Evolutionary conservation across 2,797 vertebrate genomes (phyloP).

Genomic region (Clarias pachynema): DNA sequence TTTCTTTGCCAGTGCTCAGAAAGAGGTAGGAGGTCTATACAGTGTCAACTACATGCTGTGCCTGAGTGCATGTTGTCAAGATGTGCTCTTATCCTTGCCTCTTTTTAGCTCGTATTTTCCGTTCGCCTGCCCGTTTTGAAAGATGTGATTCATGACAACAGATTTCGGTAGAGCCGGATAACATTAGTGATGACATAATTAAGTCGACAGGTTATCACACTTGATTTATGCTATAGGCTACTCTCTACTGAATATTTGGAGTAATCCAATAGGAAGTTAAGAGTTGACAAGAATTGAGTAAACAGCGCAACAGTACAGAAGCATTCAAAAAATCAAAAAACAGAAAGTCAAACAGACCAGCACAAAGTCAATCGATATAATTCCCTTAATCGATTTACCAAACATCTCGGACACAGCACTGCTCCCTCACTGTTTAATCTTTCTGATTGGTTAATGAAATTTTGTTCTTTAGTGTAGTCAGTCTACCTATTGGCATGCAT

Average conservation of each 20-base stretch:
- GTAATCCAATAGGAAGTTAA: not conserved
- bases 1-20: not conserved
- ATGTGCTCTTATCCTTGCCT: not conserved
- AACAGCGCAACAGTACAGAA: not conserved
- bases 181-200: conserved; percentile 4
- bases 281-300: not conserved
- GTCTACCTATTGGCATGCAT: not conserved
- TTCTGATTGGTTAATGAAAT: not conserved
- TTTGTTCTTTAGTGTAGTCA: not conserved
- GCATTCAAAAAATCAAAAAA: not conserved
- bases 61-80: conserved; percentile 15
- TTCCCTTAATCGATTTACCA: not conserved
- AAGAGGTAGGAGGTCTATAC: not conserved
- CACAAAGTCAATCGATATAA: not conserved
- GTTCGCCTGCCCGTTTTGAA: not conserved
- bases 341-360: not conserved
- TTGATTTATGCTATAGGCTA: not conserved
- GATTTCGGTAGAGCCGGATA: not conserved
- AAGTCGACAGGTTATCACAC: not conserved
- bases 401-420: not conserved
- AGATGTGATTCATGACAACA: not conserved
- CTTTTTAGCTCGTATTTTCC: not conserved
- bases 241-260: not conserved
- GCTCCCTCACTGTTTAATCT: not conserved
- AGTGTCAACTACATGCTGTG: not conserved